These are phyloP conservation scores for Eretmocerus hayati DNA, from an alignment of 2,888 invertebrate genomes.

Conservation along the genomic window DNA sequence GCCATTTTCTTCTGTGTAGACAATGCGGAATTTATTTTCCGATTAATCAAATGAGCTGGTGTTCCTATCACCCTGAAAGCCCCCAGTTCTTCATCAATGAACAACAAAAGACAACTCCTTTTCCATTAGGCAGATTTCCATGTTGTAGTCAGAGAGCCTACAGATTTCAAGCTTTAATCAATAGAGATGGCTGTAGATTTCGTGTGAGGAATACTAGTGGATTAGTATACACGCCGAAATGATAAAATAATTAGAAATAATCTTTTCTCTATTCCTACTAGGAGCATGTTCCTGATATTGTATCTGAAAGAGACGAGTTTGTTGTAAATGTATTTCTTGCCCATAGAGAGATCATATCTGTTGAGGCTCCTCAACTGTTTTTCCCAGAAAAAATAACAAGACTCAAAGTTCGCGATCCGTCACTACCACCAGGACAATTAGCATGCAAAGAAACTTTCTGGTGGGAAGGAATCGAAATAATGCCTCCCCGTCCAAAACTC, in stretches of 20 bases:
- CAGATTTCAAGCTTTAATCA: conserved; percentile 66
- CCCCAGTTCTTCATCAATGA: conserved; percentile 71
- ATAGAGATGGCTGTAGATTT: conserved; percentile 52
- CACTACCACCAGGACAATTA: conserved; percentile 48
- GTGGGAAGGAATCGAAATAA: conserved; percentile 66
- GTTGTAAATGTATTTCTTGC: conserved; percentile 56
- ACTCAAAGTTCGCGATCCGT: conserved; percentile 56
- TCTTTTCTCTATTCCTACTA: conserved; percentile 32
- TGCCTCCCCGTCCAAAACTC: conserved; percentile 56
- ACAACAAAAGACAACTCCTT: conserved; percentile 56
- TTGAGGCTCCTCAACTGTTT: conserved; percentile 60
- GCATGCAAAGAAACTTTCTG: conserved; percentile 63
- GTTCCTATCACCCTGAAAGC: conserved; percentile 70
- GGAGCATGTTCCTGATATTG: conserved; percentile 65
- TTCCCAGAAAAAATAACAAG: conserved; percentile 63
- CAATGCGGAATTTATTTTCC: conserved; percentile 73
- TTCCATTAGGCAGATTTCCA: conserved; percentile 69
- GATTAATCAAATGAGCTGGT: conserved; percentile 72
- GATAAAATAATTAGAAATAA: background rate
- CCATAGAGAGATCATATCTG: conserved; percentile 56
- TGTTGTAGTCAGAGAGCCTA: conserved; percentile 85
- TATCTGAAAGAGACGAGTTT: conserved; percentile 60
- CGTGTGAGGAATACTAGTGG: conserved; percentile 31
- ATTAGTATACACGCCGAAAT: background rate
- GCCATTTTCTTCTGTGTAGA: conserved; percentile 78